Evolutionary conservation across 2,797 vertebrate genomes (phyloP).

Genomic region (Gymnopithys bicolor): DNA sequence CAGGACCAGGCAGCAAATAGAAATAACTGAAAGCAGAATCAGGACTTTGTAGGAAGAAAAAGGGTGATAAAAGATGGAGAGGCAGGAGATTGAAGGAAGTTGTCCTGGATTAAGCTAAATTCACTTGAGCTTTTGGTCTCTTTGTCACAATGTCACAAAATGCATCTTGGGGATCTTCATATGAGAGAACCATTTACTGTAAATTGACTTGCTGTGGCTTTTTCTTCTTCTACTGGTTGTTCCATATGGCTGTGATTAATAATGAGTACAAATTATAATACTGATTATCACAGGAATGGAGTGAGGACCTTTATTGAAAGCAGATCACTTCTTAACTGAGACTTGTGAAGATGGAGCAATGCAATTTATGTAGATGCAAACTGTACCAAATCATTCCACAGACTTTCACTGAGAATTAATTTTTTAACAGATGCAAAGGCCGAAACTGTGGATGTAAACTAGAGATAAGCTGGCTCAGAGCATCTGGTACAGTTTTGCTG

Average conservation of each 20-base stretch:
- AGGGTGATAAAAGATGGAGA: background rate
- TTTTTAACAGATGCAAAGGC: slow-evolving; percentile 22
- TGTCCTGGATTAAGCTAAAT: background rate
- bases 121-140: background rate
- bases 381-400: slow-evolving; percentile 16
- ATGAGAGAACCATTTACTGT: background rate
- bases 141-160: background rate
- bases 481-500: slow-evolving; percentile 29
- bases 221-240: background rate
- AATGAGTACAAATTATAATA: background rate
- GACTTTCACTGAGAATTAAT: background rate
- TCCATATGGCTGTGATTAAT: background rate
- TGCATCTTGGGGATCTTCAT: background rate
- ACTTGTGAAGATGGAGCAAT: background rate
- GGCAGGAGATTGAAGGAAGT: background rate
- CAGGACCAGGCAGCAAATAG: background rate
- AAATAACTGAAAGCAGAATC: background rate
- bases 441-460: slow-evolving; percentile 15
- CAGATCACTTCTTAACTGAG: background rate
- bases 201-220: background rate
- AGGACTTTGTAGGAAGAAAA: background rate
- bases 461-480: background rate
- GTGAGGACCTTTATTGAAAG: background rate
- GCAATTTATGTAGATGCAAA: background rate
- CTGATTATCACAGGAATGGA: background rate